These are phyloP conservation scores for Microctenopoma steveboyesi DNA, from an alignment of 2,797 vertebrate species.

Conservation along the genomic window DNA sequence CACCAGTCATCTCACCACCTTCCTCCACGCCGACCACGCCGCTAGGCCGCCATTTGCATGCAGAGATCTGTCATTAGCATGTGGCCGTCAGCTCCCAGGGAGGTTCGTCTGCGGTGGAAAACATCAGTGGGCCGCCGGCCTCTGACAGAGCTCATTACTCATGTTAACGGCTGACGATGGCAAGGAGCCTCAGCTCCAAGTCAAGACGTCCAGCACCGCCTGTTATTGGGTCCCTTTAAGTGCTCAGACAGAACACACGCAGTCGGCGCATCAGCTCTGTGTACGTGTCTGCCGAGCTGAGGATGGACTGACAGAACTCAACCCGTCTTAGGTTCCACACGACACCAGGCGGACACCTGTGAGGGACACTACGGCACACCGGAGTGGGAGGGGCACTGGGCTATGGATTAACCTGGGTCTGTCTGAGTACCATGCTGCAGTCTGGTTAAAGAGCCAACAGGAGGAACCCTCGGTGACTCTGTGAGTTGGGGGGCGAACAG, in stretches of 20 bases:
- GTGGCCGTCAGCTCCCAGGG: constrained; percentile 57
- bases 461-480: too few relatives aligned
- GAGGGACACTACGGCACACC: too few relatives aligned
- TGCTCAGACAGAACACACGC: constrained; percentile 59
- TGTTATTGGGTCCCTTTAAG: constrained; percentile 55
- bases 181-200: constrained; percentile 63
- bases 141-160: constrained; percentile 76
- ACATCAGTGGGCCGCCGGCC: constrained; percentile 63
- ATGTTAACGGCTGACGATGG: constrained; percentile 71
- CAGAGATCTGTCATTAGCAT: constrained; percentile 60
- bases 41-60: constrained; percentile 25
- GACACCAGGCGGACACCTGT: too few relatives aligned
- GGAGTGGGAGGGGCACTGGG: neutral
- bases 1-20: constrained; percentile 54
- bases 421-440: too few relatives aligned
- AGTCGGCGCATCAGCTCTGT: too few relatives aligned
- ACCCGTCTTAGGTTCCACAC: too few relatives aligned
- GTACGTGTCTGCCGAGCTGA: too few relatives aligned
- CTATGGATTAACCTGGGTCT: too few relatives aligned
- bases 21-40: constrained; percentile 34
- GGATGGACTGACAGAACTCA: too few relatives aligned
- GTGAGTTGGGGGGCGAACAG: too few relatives aligned
- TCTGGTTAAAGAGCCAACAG: too few relatives aligned
- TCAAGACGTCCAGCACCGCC: constrained; percentile 57
- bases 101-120: constrained; percentile 69